A percentile compares a stretch with the other conserved stretches of the same genome.
Evolutionary conservation across 2,797 vertebrate species (phyloP).

Genomic region (Staurois parvus): DNA sequence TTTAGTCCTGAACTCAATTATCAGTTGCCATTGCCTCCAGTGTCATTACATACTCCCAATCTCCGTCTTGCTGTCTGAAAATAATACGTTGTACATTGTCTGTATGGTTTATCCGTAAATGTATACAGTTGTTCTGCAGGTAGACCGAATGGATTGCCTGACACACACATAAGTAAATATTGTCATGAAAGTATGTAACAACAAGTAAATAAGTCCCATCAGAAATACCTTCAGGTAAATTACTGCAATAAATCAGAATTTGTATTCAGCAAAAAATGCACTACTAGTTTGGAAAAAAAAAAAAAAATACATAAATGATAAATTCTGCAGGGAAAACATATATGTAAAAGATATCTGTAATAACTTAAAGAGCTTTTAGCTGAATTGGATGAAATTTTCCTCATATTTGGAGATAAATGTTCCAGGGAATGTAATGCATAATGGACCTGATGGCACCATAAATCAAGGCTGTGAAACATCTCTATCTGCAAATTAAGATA

Average conservation of each 20-base stretch:
- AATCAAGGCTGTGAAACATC: constrained; percentile 48
- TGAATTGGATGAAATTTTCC: neutral
- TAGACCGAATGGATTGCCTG: neutral
- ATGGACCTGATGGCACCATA: constrained; percentile 18
- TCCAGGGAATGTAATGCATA: neutral
- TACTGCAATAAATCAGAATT: neutral
- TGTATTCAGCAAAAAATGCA: neutral
- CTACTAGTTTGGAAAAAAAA: neutral
- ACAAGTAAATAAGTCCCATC: neutral
- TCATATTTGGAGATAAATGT: constrained; percentile 8
- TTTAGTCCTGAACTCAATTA: neutral
- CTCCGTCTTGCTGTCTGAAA: neutral
- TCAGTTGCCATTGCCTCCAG: neutral
- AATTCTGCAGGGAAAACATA: neutral
- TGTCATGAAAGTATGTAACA: neutral
- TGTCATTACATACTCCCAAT: neutral
- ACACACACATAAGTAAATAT: neutral
- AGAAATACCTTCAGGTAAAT: no score
- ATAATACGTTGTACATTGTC: neutral
- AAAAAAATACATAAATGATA: neutral
- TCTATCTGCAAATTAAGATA: constrained; percentile 55
- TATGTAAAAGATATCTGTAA: neutral
- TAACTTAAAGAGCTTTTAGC: neutral
- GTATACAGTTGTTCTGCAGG: neutral
- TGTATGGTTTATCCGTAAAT: neutral